Base-by-base conservation (phyloP, 2,888 invertebrate genomes). In the Chymomyza amoena region DNA sequence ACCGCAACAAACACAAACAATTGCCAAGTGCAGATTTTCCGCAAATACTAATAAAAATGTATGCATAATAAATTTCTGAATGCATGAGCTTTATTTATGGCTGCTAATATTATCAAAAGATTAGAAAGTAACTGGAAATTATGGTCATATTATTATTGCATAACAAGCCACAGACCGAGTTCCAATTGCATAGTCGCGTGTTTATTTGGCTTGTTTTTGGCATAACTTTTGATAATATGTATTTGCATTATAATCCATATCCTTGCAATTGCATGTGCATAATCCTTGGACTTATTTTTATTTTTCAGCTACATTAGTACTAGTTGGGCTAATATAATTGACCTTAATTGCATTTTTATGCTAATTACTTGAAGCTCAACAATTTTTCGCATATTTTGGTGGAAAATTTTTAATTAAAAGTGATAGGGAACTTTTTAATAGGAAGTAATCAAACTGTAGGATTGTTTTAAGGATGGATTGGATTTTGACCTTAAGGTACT, bases 121-220 rank as follows among this genome's bases (percentile, higher is more conserved):
- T 82, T 82, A 82, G 82, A 80, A 81, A 79, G 77, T 81, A 77
- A 80, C 77, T 77, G 73, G 81, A 80, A 80, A 80, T 81, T 77
- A 81, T 77, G 77, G 16, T 9, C 39, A 45, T 45, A 45, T 45
- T 1, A 18, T 16, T 54, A 16, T 45, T 45, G 39, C 39, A 13
- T 45, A 10, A 13, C 10, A 45, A 2, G 13, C 39, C 39, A 6
- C 10, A 45, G 39, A 1, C 4, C 39, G 13, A n/a, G 13, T 2
- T 13, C 39, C 39, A 13, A 45, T 45, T 13, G 13, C 39, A 45
- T 13, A 45, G 6, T 45, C 39, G 39, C 39, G 39, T 45, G 39
- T 13, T 45, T 45, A 13, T 45, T 45, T 45, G 39, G 10, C 4
- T 13, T 2, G 39, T 0, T 13, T 13, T 10, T 45, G 39, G 39